A percentile compares a stretch with the other conserved stretches of the same genome.
phyloP scores from a whole-genome alignment of 2,888 invertebrate species.

The Macrostomum cliftonense region DNA sequence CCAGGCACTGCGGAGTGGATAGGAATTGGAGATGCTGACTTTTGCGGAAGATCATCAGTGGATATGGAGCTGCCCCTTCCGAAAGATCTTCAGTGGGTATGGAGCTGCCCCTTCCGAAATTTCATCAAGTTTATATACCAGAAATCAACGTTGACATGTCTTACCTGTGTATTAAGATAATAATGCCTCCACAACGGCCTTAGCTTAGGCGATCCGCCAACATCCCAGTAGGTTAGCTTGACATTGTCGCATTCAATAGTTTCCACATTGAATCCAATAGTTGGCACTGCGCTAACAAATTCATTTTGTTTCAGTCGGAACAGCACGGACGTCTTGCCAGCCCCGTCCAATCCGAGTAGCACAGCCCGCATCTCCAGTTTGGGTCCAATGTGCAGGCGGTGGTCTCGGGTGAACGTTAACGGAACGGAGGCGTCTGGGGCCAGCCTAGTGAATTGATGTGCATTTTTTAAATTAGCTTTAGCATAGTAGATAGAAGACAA shows the following conservation, averaged over 20 bases:
- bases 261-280: slow-evolving; percentile 47
- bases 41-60: no score
- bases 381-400: slow-evolving; percentile 46
- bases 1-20: slow-evolving; percentile 29
- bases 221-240: slow-evolving; percentile 46
- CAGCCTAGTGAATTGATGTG: no score
- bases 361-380: slow-evolving; percentile 46
- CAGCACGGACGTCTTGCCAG: slow-evolving; percentile 45
- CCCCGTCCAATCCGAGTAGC: slow-evolving; percentile 44
- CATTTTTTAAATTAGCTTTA: no score
- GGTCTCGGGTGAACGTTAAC: slow-evolving; percentile 35
- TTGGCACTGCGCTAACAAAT: slow-evolving; percentile 43
- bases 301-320: slow-evolving; percentile 45
- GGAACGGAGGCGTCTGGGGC: slow-evolving; percentile 3
- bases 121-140: no score
- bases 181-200: slow-evolving; percentile 47
- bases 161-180: slow-evolving; percentile 43
- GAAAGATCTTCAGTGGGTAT: no score
- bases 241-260: slow-evolving; percentile 45
- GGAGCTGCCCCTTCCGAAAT: no score
- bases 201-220: slow-evolving; percentile 46
- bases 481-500: no score
- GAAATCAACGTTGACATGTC: no score
- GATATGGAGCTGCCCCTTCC: no score
- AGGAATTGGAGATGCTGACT: no score